phyloP scores from a whole-genome alignment of 2,113 vertebrate species.

The Steatornis caripensis region DNA sequence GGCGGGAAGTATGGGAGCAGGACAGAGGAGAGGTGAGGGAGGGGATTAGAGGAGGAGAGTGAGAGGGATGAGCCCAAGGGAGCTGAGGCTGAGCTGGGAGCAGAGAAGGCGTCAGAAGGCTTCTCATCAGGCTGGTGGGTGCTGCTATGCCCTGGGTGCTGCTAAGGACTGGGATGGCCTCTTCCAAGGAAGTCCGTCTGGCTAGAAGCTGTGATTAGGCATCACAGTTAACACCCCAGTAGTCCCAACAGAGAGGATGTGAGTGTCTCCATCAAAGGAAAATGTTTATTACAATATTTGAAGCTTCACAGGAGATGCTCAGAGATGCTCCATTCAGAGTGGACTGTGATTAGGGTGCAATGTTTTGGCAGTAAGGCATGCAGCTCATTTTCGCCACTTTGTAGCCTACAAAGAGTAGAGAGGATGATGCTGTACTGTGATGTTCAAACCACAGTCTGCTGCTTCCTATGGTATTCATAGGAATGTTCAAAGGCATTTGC shows the following conservation, averaged over 20 bases:
- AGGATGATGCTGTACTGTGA: not conserved
- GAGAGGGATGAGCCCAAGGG: not conserved
- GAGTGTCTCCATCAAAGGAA: not conserved
- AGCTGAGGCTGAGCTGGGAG: not conserved
- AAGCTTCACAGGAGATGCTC: not conserved
- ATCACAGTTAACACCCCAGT: accelerated
- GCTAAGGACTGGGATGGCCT: not conserved
- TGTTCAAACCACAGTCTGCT: not conserved
- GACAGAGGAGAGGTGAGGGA: not conserved
- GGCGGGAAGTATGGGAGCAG: not conserved
- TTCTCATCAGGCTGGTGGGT: not conserved
- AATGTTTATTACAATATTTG: not conserved
- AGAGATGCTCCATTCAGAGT: not conserved
- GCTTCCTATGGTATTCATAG: not conserved
- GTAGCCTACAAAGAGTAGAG: not conserved
- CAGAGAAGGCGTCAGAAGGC: not conserved
- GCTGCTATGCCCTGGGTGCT: not conserved
- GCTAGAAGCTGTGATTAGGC: not conserved
- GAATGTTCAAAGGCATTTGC: not conserved
- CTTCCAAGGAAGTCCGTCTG: not conserved
- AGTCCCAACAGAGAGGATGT: not conserved
- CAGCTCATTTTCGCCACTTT: not conserved
- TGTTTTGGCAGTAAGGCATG: not conserved
- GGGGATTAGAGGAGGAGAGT: not conserved
- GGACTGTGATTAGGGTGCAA: not conserved